phyloP scores from a whole-genome alignment of 2,797 vertebrate species.

The Coregonus sp. region DNA sequence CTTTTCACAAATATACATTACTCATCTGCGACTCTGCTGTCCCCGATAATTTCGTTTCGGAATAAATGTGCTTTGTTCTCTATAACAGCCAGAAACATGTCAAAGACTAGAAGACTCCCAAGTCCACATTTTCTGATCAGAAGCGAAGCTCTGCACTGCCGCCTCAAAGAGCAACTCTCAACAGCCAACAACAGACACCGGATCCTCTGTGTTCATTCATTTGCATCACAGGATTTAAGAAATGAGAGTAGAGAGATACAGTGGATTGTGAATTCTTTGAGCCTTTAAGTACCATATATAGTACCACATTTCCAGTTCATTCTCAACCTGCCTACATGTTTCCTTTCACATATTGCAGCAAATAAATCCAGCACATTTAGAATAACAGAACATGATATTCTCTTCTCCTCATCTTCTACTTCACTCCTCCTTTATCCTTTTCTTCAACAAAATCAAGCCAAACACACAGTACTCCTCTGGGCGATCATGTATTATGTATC shows the following conservation, averaged over 20 bases:
- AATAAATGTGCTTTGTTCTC: constrained; percentile 52
- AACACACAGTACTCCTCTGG: constrained; percentile 19
- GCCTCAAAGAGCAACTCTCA: constrained; percentile 52
- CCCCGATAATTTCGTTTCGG: constrained; percentile 45
- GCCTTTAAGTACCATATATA: constrained; percentile 50
- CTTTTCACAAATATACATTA: constrained; percentile 61
- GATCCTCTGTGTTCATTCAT: constrained; percentile 40
- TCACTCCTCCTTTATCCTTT: neutral
- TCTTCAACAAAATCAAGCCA: constrained; percentile 50
- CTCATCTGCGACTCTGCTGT: constrained; percentile 57
- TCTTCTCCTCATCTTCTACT: constrained; percentile 24
- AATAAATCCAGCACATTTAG: constrained; percentile 49
- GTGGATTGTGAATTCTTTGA: constrained; percentile 52
- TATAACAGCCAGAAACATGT: constrained; percentile 67
- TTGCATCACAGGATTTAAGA: constrained; percentile 52
- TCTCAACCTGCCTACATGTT: constrained; percentile 44
- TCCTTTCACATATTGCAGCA: constrained; percentile 40
- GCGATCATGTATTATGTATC: constrained; percentile 61
- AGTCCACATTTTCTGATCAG: constrained; percentile 42
- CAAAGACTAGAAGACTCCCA: constrained; percentile 25
- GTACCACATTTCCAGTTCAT: constrained; percentile 37
- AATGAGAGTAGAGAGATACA: constrained; percentile 36
- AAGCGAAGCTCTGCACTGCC: constrained; percentile 42
- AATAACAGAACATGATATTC: constrained; percentile 43
- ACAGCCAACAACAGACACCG: constrained; percentile 42